Conservation (phyloP, 2,888 invertebrate species). For the Aphodius sticticus region DNA sequence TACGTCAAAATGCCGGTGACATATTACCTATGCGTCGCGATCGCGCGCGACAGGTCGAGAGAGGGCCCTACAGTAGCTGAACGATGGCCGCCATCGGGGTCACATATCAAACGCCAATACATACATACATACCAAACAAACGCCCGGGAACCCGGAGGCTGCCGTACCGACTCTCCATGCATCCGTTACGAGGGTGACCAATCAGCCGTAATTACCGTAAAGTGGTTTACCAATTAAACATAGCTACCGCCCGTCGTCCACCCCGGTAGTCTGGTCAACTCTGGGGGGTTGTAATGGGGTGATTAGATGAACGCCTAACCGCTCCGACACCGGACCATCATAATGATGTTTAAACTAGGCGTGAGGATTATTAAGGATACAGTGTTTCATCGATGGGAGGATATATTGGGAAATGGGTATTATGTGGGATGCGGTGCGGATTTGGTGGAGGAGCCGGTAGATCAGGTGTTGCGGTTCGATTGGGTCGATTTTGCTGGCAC, state of each 20-base stretch:
- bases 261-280: not conserved
- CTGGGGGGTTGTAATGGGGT: conserved; percentile 37
- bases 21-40: not conserved
- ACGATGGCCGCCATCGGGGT: conserved; percentile 4
- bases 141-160: not conserved
- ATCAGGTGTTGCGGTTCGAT: not conserved
- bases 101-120: conserved; percentile 28
- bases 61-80: not conserved
- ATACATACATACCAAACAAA: conserved; percentile 19
- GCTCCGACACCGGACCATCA: conserved; percentile 32
- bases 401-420: conserved; percentile 5
- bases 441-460: conserved; percentile 14
- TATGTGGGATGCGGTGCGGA: not conserved
- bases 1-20: not conserved
- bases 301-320: conserved; percentile 38
- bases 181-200: conserved; percentile 32
- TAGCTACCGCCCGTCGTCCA: not conserved
- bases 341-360: conserved; percentile 44
- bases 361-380: conserved; percentile 37
- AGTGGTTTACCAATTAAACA: conserved; percentile 48
- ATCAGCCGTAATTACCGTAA: conserved; percentile 45
- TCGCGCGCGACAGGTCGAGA: not conserved
- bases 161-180: not conserved
- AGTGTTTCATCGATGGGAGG: conserved; percentile 25
- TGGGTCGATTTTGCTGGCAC: not conserved